Evolutionary conservation across 1,140 invertebrate genomes (phyloP).

Genomic region (Psilanteris sp.): DNA sequence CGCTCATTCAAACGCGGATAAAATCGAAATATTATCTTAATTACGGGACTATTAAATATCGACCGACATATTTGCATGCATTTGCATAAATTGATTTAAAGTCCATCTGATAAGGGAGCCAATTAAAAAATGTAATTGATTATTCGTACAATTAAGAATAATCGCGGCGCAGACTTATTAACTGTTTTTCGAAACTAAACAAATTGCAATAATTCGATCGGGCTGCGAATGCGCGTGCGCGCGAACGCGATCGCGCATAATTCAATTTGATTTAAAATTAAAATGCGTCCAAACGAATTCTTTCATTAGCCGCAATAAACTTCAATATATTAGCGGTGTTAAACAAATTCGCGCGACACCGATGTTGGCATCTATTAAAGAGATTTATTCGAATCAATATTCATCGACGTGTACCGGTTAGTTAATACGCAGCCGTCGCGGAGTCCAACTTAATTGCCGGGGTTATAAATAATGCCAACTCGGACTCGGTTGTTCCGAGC

Average conservation of each 20-base stretch:
- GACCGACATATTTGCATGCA: neutral
- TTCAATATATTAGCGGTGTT: slow-evolving; percentile 37
- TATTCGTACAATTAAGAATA: neutral
- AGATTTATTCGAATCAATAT: slow-evolving; percentile 46
- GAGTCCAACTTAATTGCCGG: slow-evolving; percentile 17
- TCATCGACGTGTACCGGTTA: slow-evolving; percentile 24
- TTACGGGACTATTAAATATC: neutral
- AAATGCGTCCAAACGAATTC: slow-evolving; percentile 29
- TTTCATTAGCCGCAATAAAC: slow-evolving; percentile 38
- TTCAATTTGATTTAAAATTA: slow-evolving; percentile 26
- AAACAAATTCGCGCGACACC: slow-evolving; percentile 35
- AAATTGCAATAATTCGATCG: slow-evolving; percentile 16
- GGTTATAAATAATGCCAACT: neutral
- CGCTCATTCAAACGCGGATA: neutral
- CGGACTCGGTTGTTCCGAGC: neutral
- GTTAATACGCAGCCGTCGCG: slow-evolving; percentile 13
- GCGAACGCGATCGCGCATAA: slow-evolving; percentile 24
- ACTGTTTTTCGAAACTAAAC: slow-evolving; percentile 14
- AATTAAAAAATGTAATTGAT: neutral
- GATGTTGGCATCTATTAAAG: slow-evolving; percentile 37
- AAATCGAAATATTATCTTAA: slow-evolving; percentile 14
- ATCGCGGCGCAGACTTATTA: slow-evolving; percentile 7
- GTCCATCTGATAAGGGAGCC: neutral
- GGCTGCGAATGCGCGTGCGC: no score
- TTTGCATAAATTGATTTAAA: slow-evolving; percentile 13